Base-by-base conservation (phyloP, 2,888 invertebrate genomes). In the Linnaemya vulpina region DNA sequence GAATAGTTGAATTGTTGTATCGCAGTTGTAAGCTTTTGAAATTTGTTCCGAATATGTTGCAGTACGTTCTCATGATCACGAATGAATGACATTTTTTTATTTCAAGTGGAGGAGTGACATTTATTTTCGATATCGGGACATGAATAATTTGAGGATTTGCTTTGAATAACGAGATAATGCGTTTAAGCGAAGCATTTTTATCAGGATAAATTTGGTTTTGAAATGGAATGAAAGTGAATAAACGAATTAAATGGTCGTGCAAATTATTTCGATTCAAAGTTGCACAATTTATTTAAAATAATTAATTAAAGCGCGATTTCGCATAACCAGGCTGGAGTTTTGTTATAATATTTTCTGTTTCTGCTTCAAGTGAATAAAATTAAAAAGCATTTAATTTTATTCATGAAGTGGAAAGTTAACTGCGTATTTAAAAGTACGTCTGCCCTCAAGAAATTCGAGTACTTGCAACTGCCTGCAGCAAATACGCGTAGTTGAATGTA, bases 381-480 rank as follows among this genome's bases (percentile, higher is more conserved):
- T 40, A 62, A 71, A 63, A 55, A 43, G 30, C 60, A 70, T 51
- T 78, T 11, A 8, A 53, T 55, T 53, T 30, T 46, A 58, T 46
- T 43, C 43, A 46, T 46, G 71, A 60, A 60, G 35, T 15, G 15
- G 13, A 4, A 53, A 51, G 40, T 38, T 1, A 51, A 62, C 49
- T 43, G 17, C 60, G 15, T 30, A 46, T 75, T 67, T 38, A 62
- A 55, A 80, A 43, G 17, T 60, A 67, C 43, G 46, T 76, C 73
- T 51, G 3, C 17, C 20, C 38, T 38, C 60, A 30, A 60, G 25
- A 62, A 51, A 22, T 13, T 17, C 67, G 43, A 43, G 43, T 73
- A 68, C 60, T 68, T 62, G 13, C 63, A 74, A 10, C 73, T 77
- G 81, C 74, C 81, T 81, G 58, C 78, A 58, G 15, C 35, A 58